These are phyloP conservation scores for Pongo pygmaeus DNA, from an alignment of 2,113 vertebrate genomes.

Conservation along the genomic window DNA sequence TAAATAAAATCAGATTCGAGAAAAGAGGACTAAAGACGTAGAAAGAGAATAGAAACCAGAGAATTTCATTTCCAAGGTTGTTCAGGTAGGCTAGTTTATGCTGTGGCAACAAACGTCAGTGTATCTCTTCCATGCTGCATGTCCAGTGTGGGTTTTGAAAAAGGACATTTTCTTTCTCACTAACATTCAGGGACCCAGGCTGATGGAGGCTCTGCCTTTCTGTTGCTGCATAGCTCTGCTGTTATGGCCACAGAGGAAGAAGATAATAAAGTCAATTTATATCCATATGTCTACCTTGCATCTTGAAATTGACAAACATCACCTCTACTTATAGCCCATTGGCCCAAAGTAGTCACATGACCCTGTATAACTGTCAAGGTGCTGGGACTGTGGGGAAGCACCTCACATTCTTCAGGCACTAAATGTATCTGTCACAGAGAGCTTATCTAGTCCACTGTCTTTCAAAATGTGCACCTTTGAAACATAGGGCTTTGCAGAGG, in stretches of 20 bases:
- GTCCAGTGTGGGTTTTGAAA: no score
- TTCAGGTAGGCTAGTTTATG: background rate
- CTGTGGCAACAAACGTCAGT: background rate
- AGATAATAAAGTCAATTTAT: background rate
- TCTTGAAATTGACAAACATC: background rate
- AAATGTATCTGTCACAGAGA: background rate
- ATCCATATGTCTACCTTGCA: background rate
- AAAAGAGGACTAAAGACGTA: background rate
- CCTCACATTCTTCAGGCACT: background rate
- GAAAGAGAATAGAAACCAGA: background rate
- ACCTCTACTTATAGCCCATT: background rate
- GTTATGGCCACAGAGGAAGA: background rate
- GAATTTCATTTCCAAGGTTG: background rate
- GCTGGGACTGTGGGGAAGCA: background rate
- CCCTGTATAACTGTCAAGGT: background rate
- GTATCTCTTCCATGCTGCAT: fast-evolving
- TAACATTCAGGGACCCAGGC: background rate
- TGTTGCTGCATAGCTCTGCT: background rate
- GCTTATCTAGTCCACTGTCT: background rate
- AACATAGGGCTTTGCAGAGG: background rate
- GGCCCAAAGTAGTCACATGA: background rate
- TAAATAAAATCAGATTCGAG: background rate
- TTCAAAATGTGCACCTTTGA: background rate
- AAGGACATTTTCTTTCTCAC: background rate
- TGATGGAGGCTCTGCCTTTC: background rate